These are phyloP conservation scores for Brenthis hecate DNA, from an alignment of 2,888 invertebrate genomes.

Conservation along the genomic window DNA sequence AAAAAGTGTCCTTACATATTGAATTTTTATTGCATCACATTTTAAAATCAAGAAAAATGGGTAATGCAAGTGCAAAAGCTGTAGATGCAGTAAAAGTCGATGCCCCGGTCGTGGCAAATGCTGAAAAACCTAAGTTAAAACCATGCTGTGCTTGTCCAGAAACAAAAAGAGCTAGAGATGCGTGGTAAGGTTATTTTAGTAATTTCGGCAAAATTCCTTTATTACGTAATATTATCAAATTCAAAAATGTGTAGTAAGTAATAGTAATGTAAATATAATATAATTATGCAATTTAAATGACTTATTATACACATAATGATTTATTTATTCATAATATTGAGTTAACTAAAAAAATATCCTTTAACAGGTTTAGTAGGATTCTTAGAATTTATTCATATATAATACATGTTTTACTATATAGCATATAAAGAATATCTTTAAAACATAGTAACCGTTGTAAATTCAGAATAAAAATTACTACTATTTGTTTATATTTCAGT, in stretches of 20 bases:
- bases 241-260: neutral
- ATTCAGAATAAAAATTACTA: no score
- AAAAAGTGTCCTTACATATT: no score
- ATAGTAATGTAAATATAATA: no score
- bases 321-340: no score
- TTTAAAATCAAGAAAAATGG: constrained; percentile 54
- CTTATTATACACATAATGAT: no score
- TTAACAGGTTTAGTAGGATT: no score
- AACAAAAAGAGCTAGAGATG: constrained; percentile 94
- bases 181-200: constrained; percentile 87
- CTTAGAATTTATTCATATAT: no score
- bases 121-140: constrained; percentile 90
- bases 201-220: neutral
- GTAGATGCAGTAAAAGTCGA: constrained; percentile 62
- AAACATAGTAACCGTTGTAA: neutral
- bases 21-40: constrained; percentile 36
- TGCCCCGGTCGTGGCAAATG: constrained; percentile 57
- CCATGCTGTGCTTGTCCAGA: constrained; percentile 99
- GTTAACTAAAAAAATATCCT: no score
- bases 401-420: no score
- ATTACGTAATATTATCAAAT: constrained; percentile 3
- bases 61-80: constrained; percentile 73
- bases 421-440: neutral
- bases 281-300: no score
- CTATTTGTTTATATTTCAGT: constrained; percentile 80